phyloP scores from a whole-genome alignment of 2,888 invertebrate species.

The Buathra laborator region DNA sequence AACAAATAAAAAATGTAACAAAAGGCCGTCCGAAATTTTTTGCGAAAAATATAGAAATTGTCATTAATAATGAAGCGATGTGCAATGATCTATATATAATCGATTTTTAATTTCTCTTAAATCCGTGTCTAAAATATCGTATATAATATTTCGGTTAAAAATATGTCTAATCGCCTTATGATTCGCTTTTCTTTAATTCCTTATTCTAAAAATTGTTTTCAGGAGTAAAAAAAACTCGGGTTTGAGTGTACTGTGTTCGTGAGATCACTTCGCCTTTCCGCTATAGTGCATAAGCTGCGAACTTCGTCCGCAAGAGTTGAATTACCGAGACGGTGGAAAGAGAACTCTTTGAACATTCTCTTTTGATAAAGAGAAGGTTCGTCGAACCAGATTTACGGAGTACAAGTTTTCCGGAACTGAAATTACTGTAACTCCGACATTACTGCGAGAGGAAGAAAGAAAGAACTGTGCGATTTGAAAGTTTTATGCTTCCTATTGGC shows the following conservation, averaged over 20 bases:
- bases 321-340: background rate
- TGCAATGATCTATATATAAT: background rate
- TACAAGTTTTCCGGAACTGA: conserved; percentile 30
- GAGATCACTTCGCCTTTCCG: background rate
- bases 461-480: conserved; percentile 10
- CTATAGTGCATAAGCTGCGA: background rate
- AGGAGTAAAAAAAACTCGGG: background rate
- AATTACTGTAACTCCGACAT: conserved; percentile 49
- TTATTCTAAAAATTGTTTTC: background rate
- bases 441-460: conserved; percentile 32
- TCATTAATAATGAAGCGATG: background rate
- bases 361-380: conserved; percentile 26
- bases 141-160: too few relatives aligned
- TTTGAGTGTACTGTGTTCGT: background rate
- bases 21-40: too few relatives aligned
- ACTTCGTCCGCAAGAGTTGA: background rate
- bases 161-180: too few relatives aligned
- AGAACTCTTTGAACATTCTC: conserved; percentile 33
- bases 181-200: background rate
- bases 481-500: background rate
- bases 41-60: background rate
- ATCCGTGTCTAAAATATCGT: too few relatives aligned
- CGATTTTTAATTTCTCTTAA: too few relatives aligned
- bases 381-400: conserved; percentile 15
- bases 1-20: too few relatives aligned